These are phyloP conservation scores for Coregonus sp. DNA, from an alignment of 2,797 vertebrate genomes.

Conservation along the genomic window DNA sequence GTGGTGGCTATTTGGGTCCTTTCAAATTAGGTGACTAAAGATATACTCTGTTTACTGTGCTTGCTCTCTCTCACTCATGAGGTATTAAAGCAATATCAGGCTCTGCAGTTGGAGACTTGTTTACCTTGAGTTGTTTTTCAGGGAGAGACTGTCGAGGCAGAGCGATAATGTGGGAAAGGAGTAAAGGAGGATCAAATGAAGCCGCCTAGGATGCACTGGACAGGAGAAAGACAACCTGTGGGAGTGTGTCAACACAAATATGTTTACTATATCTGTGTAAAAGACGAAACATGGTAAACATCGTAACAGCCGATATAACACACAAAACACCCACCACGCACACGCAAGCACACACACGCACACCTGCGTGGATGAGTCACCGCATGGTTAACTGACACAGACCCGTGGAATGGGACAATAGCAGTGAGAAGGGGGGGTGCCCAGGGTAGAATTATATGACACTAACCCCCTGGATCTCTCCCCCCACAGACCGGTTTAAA, in stretches of 20 bases:
- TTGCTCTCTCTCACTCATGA: background rate
- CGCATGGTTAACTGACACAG: constrained; percentile 61
- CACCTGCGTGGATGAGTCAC: constrained; percentile 58
- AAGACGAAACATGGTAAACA: constrained; percentile 60
- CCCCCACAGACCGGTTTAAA: constrained; percentile 62
- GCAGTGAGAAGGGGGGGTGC: constrained; percentile 40
- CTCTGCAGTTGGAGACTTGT: constrained; percentile 59
- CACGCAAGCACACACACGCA: constrained; percentile 48
- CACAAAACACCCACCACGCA: constrained; percentile 22
- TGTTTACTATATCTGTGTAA: constrained; percentile 42
- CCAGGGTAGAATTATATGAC: constrained; percentile 71
- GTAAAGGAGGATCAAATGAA: constrained; percentile 64
- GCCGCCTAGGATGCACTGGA: constrained; percentile 42
- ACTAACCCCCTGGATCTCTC: constrained; percentile 44
- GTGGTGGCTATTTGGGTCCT: constrained; percentile 29
- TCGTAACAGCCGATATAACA: constrained; percentile 23
- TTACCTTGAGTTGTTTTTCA: constrained; percentile 62
- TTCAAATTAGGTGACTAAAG: background rate
- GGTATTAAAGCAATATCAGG: constrained; percentile 52
- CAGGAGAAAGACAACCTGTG: constrained; percentile 16
- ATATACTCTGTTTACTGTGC: constrained; percentile 10
- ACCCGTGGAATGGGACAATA: constrained; percentile 48
- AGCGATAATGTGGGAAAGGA: constrained; percentile 57
- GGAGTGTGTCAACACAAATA: constrained; percentile 41
- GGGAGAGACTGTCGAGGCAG: constrained; percentile 49